Evolutionary conservation across 92 coral and sea anemone species (phyloP), one percentile per base, ranked within the genome.

Genomic region (Plumapathes pennacea): DNA sequence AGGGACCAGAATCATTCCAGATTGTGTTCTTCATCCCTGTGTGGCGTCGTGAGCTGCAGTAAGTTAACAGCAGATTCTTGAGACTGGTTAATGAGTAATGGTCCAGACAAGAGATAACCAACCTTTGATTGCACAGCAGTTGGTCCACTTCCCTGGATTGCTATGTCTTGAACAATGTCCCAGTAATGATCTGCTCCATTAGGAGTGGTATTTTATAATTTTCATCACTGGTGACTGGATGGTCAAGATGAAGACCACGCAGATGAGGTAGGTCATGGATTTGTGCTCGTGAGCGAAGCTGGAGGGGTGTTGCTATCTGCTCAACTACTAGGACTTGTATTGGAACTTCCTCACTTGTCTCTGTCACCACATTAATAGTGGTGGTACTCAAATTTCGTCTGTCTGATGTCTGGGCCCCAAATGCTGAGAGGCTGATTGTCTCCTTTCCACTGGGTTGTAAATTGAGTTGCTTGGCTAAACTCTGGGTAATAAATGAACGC

Each of bases 101-200:
- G 67, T 28, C 86, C 86, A 18, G 80, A 79, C 6, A 79, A 48
- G 15, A 79, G 80, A 42, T 71, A 79, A n/a, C 85, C 74, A 17
- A 72, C 38, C 15, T 49, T 56, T 17, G 76, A 72, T 23, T 67
- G 46, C 22, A 80, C 47, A 9, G 86, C 76, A 5, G 86, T 80
- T 31, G 86, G 86, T 20, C 54, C 67, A 11, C 1, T 25, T 30
- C 56, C 68, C 19, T 43, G 9, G 50, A 25, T 58, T 0, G 74
- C 62, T 13, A 60, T 39, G 36, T 81, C 63, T 37, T 81, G 47
- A 10, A 81, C 70, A 8, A 67, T 24, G 5, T 76, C 69, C 77
- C 64, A 57, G 61, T 38, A 60, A 21, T 60, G 61, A 26, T 67
- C 84, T 6, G 77, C 77, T 1, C 64, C 77, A 24, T 66, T 4